Conservation (phyloP, 2,113 vertebrate species). For the Lanius collurio region DNA sequence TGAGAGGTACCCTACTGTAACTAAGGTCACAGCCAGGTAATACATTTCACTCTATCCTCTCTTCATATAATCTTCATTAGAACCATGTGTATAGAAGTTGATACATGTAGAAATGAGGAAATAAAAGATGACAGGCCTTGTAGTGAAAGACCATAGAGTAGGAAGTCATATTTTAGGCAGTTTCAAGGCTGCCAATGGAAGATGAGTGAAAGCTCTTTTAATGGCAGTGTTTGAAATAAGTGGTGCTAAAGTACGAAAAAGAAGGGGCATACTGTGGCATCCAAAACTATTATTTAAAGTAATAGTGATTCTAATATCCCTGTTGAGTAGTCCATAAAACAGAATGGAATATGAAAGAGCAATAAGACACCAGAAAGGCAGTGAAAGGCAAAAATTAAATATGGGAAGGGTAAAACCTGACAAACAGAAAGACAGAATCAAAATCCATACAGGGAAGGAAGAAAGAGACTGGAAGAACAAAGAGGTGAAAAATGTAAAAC, state of each 20-base stretch:
- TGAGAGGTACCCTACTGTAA: background rate
- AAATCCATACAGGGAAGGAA: background rate
- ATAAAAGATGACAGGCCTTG: background rate
- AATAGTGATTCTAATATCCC: background rate
- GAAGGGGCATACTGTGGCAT: background rate
- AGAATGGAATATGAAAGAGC: background rate
- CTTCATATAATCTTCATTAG: background rate
- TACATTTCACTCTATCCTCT: background rate
- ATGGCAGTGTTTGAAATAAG: background rate
- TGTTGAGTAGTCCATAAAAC: background rate
- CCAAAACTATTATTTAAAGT: background rate
- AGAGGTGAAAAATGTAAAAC: background rate
- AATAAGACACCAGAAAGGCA: background rate
- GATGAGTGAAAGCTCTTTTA: background rate
- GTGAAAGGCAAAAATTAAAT: background rate
- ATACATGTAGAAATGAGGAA: background rate
- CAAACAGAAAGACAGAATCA: background rate
- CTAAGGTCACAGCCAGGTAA: background rate
- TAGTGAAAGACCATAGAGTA: background rate
- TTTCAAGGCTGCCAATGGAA: background rate
- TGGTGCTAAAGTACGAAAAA: background rate
- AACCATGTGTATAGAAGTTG: background rate
- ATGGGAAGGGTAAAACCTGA: background rate
- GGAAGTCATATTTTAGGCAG: background rate
- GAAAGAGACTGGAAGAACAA: background rate